phyloP scores from a whole-genome alignment of 2,797 vertebrate genomes.

The Leptodactylus fallax region DNA sequence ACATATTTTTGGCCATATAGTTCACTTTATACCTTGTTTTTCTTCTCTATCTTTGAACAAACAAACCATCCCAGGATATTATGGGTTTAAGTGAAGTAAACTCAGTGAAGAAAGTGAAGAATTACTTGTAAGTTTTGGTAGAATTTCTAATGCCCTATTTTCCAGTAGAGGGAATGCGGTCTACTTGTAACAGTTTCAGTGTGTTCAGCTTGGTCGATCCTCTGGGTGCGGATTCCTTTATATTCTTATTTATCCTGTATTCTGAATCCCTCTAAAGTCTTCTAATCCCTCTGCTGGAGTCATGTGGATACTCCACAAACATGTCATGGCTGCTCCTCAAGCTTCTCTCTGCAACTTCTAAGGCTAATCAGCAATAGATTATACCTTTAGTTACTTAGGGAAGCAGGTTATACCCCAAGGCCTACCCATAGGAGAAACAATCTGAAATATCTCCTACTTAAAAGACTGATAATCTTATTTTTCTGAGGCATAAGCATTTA shows the following conservation, averaged over 20 bases:
- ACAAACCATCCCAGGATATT: neutral
- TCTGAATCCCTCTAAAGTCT: constrained; percentile 52
- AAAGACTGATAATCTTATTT: constrained; percentile 42
- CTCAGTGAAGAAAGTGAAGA: neutral
- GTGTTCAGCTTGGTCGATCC: constrained; percentile 34
- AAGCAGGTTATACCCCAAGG: constrained; percentile 52
- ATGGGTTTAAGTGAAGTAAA: neutral
- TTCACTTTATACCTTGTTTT: neutral
- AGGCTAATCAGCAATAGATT: constrained; percentile 55
- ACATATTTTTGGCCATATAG: neutral
- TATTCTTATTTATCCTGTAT: constrained; percentile 56
- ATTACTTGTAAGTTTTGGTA: neutral
- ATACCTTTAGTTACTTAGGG: constrained; percentile 41
- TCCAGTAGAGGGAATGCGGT: neutral
- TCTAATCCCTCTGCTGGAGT: constrained; percentile 55
- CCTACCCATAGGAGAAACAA: constrained; percentile 19
- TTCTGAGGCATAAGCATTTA: constrained; percentile 24
- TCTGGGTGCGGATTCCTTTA: constrained; percentile 42
- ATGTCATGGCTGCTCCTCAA: constrained; percentile 41
- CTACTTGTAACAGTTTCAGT: constrained; percentile 17
- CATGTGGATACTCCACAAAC: constrained; percentile 38
- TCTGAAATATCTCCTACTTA: constrained; percentile 1
- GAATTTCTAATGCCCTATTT: constrained; percentile 34
- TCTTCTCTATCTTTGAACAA: neutral
- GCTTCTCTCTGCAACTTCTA: constrained; percentile 48